These are phyloP conservation scores for Mycalesis mineus DNA, from an alignment of 2,888 invertebrate species.

Conservation along the genomic window DNA sequence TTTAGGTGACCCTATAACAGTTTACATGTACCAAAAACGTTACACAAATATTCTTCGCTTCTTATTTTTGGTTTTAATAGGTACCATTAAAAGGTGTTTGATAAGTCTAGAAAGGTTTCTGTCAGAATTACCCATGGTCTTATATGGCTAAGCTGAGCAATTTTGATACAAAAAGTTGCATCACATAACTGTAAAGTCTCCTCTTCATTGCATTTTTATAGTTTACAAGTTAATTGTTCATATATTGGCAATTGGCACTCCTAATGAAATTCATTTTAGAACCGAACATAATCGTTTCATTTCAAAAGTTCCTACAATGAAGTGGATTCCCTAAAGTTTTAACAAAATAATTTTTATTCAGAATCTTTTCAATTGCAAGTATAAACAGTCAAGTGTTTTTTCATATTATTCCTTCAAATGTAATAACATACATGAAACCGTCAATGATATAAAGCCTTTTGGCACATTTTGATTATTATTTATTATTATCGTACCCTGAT, in stretches of 20 bases:
- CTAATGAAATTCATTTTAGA: not conserved
- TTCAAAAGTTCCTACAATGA: not conserved
- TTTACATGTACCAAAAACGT: too few species aligned
- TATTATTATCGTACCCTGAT: too few species aligned
- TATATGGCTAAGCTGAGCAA: not conserved
- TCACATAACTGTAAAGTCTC: not conserved
- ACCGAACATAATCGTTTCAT: not conserved
- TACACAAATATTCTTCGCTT: too few species aligned
- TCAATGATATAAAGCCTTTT: too few species aligned
- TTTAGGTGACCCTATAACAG: too few species aligned
- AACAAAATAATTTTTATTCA: not conserved
- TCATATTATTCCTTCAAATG: not conserved
- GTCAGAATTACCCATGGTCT: too few species aligned
- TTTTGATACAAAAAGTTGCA: conserved; percentile 1
- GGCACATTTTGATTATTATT: too few species aligned
- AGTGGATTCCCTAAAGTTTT: not conserved
- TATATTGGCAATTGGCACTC: not conserved
- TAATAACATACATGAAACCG: too few species aligned
- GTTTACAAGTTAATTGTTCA: not conserved
- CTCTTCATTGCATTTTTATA: not conserved
- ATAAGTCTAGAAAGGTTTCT: too few species aligned
- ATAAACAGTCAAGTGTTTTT: not conserved
- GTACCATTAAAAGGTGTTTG: too few species aligned
- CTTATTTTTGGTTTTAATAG: too few species aligned
- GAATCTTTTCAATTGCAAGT: not conserved